phyloP scores from a whole-genome alignment of 2,888 invertebrate genomes.

The Lapara coniferarum region DNA sequence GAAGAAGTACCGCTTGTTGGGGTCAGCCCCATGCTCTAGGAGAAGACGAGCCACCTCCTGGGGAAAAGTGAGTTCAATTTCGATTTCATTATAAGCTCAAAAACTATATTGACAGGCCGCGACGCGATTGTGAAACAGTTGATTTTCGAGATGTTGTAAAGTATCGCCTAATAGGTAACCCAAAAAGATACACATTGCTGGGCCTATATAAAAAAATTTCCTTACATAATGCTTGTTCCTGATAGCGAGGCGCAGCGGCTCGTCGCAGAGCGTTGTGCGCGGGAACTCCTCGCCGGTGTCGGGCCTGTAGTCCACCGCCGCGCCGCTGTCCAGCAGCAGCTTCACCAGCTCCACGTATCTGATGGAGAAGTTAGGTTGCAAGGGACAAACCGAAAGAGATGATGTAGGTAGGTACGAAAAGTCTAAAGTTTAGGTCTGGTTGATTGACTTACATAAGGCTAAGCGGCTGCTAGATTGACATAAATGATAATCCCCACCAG shows the following conservation, averaged over 20 bases:
- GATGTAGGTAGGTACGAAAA: no score
- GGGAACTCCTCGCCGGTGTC: conserved; percentile 89
- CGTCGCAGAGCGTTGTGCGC: conserved; percentile 90
- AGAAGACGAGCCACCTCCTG: conserved; percentile 87
- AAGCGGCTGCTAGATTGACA: no score
- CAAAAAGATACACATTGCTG: no score
- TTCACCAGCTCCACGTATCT: conserved; percentile 88
- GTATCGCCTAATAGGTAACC: no score
- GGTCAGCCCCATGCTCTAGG: conserved; percentile 93
- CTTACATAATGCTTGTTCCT: conserved; percentile 90
- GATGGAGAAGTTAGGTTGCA: conserved; percentile 27
- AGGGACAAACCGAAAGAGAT: not conserved
- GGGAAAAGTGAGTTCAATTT: conserved; percentile 3
- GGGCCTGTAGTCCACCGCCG: conserved; percentile 90
- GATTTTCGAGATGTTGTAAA: no score
- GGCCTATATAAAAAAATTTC: no score
- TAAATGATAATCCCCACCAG: no score
- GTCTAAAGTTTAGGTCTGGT: no score
- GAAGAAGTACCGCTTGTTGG: conserved; percentile 96
- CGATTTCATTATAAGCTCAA: not conserved
- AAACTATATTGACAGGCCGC: no score
- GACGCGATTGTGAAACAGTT: no score
- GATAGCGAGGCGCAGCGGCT: conserved; percentile 94
- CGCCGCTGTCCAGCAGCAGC: conserved; percentile 89
- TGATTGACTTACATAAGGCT: no score